Evolutionary conservation across 2,888 invertebrate genomes (phyloP).

Genomic region (Balanococcus diminutus): DNA sequence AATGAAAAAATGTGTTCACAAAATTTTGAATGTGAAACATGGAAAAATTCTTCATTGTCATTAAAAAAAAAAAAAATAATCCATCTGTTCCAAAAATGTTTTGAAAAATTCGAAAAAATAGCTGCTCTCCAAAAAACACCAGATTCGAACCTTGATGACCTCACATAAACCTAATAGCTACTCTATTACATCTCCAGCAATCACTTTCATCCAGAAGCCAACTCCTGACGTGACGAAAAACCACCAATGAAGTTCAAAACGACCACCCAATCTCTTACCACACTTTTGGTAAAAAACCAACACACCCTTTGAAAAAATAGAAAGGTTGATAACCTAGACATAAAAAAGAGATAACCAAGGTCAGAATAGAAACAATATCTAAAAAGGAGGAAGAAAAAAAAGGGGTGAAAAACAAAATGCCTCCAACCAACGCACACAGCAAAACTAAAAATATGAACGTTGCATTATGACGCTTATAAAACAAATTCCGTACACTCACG

Average conservation of each 20-base stretch:
- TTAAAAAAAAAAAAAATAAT: too few species aligned
- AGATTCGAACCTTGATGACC: not conserved
- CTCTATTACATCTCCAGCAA: not conserved
- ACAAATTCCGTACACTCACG: not conserved
- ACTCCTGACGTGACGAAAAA: not conserved
- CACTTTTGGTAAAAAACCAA: not conserved
- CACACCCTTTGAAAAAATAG: not conserved
- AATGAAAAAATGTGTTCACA: too few species aligned
- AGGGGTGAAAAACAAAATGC: not conserved
- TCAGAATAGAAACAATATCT: not conserved
- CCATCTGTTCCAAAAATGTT: too few species aligned
- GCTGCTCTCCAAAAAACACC: too few species aligned
- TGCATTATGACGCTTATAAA: not conserved
- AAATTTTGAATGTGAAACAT: too few species aligned
- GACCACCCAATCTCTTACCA: not conserved
- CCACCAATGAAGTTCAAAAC: not conserved
- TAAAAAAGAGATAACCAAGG: constrained; percentile 18
- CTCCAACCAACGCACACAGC: not conserved
- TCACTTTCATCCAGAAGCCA: not conserved
- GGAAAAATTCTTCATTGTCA: too few species aligned
- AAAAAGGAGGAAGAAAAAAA: not conserved
- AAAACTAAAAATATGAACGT: not conserved
- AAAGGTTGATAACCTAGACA: not conserved
- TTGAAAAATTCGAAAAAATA: too few species aligned
- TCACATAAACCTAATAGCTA: not conserved